Base-by-base conservation (phyloP, 2,888 invertebrate genomes). In the Noctua pronuba region DNA sequence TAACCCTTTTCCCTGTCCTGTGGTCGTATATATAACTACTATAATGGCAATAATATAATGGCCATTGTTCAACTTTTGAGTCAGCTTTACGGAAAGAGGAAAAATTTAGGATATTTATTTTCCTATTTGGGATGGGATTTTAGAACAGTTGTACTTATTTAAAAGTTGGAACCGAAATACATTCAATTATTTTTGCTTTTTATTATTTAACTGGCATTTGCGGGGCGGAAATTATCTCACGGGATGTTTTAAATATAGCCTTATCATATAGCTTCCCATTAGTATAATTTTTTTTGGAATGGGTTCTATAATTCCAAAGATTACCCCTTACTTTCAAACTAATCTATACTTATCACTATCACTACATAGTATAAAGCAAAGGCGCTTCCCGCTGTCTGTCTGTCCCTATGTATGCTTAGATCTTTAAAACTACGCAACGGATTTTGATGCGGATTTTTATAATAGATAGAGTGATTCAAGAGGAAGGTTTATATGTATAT, bases 1-100 rank as follows among this genome's bases (percentile, higher is more conserved):
- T 68, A 81, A 52, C 7, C 2, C n/a, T 52, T 38, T 24, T 80
- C 31, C 49, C 11, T n/a, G 16, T 77, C 6, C n/a, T 16, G 41
- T 8, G 13, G 44, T 24, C 11, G 28, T 6, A 58, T 35, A 28
- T 38, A n/a, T 38, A 38, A 7, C 2, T 64, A 24, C 24, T 38
- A 38, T 60, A 7, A 11, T 35, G 62, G 41, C 8, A 41, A n/a
- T 38, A 1, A 38, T 38, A 38, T 60, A 11, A 11, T 35, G 77
- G 49, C 5, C 31, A n/a, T 77, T 62, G 21, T 64, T 41, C 24
- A 35, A n/a, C 24, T 31, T 1, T 41, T 28, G 16, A 38, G 28
- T 44, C 18, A n/a, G 44, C n/a, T 46, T 46, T 21, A n/a, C 0
- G n/a, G 35, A n/a, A 2, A 24, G 2, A 35, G 10, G n/a, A 52